Base-by-base conservation (phyloP, 2,888 invertebrate species). In the Rosalia funebris region DNA sequence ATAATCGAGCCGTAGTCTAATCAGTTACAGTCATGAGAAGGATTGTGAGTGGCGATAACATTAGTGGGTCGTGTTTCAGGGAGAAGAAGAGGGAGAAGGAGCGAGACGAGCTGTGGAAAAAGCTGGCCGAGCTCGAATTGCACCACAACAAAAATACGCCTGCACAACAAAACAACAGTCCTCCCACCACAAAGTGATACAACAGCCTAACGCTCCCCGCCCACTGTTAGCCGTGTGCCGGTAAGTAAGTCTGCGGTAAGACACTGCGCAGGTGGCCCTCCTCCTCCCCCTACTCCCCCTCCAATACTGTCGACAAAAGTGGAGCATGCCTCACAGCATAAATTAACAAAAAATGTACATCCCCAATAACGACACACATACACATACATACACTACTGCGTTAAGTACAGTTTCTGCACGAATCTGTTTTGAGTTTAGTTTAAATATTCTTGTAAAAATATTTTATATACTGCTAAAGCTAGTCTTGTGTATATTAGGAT, bases 21-120 rank as follows among this genome's bases (percentile, higher is more conserved):
- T n/a, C n/a, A n/a, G n/a, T n/a, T n/a, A n/a, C n/a, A n/a, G n/a
- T n/a, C n/a, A n/a, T n/a, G n/a, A n/a, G n/a, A n/a, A n/a, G n/a
- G n/a, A n/a, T n/a, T n/a, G n/a, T n/a, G n/a, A n/a, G n/a, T n/a
- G n/a, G n/a, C n/a, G n/a, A n/a, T n/a, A n/a, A n/a, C n/a, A n/a
- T n/a, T n/a, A n/a, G n/a, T n/a, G n/a, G n/a, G n/a, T n/a, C n/a
- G n/a, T 59, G 61, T 77, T 79, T 31, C 81, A 95, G 96, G 87
- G 94, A 97, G 86, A 92, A 95, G 87, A 92, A 95, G 87, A 86
- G 95, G 84, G 94, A 97, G 87, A 90, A 97, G 86, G 94, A 98
- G 87, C 86, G 96, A 83, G 95, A 96, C 82, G 98, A 99, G 84
- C 85, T 99, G 82, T 99, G 99, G 99, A 95, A 94, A 86, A 92